phyloP scores from a whole-genome alignment of 1,140 invertebrate genomes.

The Anagrus nilaparvatae region DNA sequence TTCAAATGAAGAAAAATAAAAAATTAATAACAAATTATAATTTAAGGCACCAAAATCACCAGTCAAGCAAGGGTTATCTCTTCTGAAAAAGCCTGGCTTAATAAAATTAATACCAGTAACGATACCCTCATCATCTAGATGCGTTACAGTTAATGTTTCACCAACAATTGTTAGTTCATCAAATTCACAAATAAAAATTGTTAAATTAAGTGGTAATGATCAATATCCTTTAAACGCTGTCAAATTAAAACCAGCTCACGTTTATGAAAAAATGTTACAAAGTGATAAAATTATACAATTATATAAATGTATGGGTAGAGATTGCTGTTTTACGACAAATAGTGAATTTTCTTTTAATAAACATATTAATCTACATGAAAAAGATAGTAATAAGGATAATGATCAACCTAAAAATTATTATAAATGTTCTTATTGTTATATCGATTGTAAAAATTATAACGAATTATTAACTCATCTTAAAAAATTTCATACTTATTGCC shows the following conservation, averaged over 20 bases:
- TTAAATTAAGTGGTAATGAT: constrained; percentile 9
- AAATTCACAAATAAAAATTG: constrained; percentile 13
- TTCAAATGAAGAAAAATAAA: no score
- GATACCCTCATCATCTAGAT: constrained; percentile 4
- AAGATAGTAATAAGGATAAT: neutral
- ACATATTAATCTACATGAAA: constrained; percentile 38
- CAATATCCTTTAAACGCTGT: constrained; percentile 9
- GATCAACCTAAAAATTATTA: constrained; percentile 23
- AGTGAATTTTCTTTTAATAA: constrained; percentile 27
- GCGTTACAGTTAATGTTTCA: neutral
- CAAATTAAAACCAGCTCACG: constrained; percentile 25
- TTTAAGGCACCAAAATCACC: constrained; percentile 26
- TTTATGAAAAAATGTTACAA: constrained; percentile 30
- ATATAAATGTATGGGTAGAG: constrained; percentile 48
- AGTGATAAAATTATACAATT: constrained; percentile 34
- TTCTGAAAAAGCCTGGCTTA: constrained; percentile 29
- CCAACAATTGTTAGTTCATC: constrained; percentile 4
- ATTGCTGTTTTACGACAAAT: constrained; percentile 43
- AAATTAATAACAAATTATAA: no score
- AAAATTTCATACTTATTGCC: constrained; percentile 42
- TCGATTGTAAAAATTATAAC: constrained; percentile 15
- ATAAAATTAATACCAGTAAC: no score
- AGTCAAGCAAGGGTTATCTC: constrained; percentile 26
- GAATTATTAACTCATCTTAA: constrained; percentile 33
- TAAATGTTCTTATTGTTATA: constrained; percentile 40